Evolutionary conservation across 2,113 vertebrate genomes (phyloP).

Genomic region (Thinocorus orbignyianus): DNA sequence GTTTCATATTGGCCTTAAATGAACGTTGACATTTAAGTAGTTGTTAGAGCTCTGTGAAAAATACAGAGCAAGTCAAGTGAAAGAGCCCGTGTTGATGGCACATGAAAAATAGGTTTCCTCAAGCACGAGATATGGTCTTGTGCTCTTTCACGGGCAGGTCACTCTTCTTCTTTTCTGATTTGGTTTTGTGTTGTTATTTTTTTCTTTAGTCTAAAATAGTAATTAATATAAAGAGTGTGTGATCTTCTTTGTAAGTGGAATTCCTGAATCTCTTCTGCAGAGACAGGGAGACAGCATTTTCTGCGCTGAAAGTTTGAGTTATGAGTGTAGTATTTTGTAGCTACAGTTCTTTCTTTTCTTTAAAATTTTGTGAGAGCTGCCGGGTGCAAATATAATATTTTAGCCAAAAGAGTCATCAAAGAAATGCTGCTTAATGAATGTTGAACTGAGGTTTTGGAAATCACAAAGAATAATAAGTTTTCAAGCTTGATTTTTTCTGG

Average conservation of each 20-base stretch:
- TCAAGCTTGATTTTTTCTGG: neutral
- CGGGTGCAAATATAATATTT: neutral
- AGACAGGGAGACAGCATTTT: neutral
- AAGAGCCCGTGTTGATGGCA: neutral
- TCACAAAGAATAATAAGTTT: neutral
- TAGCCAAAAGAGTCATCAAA: neutral
- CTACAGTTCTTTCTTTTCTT: neutral
- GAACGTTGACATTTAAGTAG: conserved; percentile 12
- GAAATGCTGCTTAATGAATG: neutral
- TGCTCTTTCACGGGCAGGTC: neutral
- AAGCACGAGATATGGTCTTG: neutral
- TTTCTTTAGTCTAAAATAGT: neutral
- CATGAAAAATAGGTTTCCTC: neutral
- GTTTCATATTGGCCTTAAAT: conserved; percentile 7
- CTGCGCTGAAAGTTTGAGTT: neutral
- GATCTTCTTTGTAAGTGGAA: neutral
- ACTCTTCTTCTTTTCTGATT: neutral
- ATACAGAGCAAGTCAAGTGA: conserved; percentile 36
- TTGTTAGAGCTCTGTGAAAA: conserved; percentile 23
- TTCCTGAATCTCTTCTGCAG: neutral
- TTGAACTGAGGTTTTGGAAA: neutral
- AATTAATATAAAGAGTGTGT: neutral
- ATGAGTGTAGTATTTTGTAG: neutral
- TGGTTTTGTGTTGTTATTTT: neutral
- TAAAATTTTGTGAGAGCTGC: neutral